Conservation (phyloP, 2,797 vertebrate genomes). For the Lates japonicus region DNA sequence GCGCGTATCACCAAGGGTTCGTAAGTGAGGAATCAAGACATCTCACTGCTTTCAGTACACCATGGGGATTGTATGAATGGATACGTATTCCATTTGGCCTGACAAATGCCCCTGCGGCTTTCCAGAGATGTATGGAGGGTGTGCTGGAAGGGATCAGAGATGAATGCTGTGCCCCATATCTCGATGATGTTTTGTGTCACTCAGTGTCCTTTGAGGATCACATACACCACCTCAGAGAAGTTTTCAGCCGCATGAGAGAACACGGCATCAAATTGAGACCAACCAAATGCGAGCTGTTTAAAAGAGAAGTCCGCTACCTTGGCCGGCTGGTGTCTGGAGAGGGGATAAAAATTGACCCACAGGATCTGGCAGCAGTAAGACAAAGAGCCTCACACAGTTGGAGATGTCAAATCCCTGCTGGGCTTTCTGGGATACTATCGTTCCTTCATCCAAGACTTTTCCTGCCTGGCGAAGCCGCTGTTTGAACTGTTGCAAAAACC, state of each 20-base stretch:
- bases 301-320: constrained; percentile 21
- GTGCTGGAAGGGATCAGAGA: constrained; percentile 30
- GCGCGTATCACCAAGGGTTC: constrained; percentile 15
- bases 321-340: constrained; percentile 15
- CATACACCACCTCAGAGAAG: background rate
- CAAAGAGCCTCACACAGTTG: background rate
- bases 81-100: constrained; percentile 21
- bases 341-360: background rate
- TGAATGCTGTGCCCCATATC: constrained; percentile 26
- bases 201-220: background rate
- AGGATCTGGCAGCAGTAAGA: constrained; percentile 23
- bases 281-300: constrained; percentile 40
- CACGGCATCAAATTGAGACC: constrained; percentile 31
- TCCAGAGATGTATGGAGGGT: constrained; percentile 25
- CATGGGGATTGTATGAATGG: constrained; percentile 31
- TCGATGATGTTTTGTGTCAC: constrained; percentile 23
- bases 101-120: constrained; percentile 11
- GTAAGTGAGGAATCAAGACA: constrained; percentile 19
- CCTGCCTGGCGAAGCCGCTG: accelerated
- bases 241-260: background rate
- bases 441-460: constrained; percentile 34
- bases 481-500: constrained; percentile 23
- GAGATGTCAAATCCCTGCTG: constrained; percentile 1
- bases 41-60: constrained; percentile 14
- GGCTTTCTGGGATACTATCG: constrained; percentile 6